Evolutionary conservation across 2,888 invertebrate species (phyloP), one percentile per base, ranked within the genome.

Genomic region (Diploptera punctata): DNA sequence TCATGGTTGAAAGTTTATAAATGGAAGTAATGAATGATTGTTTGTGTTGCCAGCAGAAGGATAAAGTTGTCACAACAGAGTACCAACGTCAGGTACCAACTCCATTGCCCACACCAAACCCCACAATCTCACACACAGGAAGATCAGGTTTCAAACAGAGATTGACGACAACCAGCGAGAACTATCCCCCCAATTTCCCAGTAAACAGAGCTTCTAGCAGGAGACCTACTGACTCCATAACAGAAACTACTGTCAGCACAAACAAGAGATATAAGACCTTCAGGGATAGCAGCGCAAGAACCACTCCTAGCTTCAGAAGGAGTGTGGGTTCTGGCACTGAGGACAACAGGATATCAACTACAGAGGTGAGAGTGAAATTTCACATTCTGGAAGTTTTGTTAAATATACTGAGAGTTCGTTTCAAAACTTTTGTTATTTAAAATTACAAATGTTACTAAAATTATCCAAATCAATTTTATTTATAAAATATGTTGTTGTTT

Each of bases 71-170:
- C 62, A 29, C 65, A 16, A 47, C 65, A 47, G 65, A 65, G 29
- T n/a, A 21, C 13, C 13, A 24, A 5, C 43, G 44, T n/a, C 44
- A 47, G n/a, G n/a, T 47, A 10, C 9, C 24, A 16, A 24, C 62
- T 5, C 24, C 62, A 62, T 3, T 19, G 21, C 31, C 43, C 0
- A 7, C 47, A 65, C 7, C 18, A 19, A 65, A 26, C 29, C 24
- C 65, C 44, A n/a, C 44, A 21, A 24, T 65, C 16, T 65, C 44
- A 18, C 21, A 44, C n/a, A 24, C 21, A 21, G 24, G 44, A 13
- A 65, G 65, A 65, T 24, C 21, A 44, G 65, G 43, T 0, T 44
- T 65, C 4, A 65, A 65, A 16, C 13, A 24, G 13, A 24, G 65
- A 33, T 7, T 33, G 33, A 10, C 33, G 5, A 33, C 33, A 33